These are phyloP conservation scores for Rhynchomys soricoides DNA, from an alignment of 2,113 vertebrate species.

Conservation along the genomic window DNA sequence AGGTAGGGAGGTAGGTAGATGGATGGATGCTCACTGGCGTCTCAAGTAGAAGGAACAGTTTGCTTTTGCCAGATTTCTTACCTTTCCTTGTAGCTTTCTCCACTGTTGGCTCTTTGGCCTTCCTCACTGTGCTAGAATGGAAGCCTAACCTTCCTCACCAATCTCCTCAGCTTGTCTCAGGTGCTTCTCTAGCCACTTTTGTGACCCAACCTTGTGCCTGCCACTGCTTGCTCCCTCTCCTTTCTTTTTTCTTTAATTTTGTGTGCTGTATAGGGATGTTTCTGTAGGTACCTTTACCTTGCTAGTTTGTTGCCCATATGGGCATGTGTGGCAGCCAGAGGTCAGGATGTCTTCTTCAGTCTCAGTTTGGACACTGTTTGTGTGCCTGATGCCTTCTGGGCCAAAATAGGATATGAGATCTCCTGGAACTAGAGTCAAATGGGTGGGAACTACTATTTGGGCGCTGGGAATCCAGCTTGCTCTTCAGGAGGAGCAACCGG, in stretches of 20 bases:
- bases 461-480: background rate
- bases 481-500: background rate
- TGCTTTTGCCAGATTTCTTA: background rate
- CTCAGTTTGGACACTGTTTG: background rate
- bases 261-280: background rate
- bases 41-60: background rate
- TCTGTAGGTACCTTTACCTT: background rate
- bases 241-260: background rate
- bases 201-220: background rate
- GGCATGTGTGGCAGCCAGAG: background rate
- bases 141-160: background rate
- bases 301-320: background rate
- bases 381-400: background rate
- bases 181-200: background rate
- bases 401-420: background rate
- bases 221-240: background rate
- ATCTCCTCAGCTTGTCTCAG: background rate
- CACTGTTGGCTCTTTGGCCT: background rate
- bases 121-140: background rate
- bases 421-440: background rate
- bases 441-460: background rate
- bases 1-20: no score
- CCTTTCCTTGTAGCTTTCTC: background rate
- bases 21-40: background rate
- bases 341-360: background rate